Percentiles rank a stretch among this genome's conserved stretches.
These are phyloP conservation scores for Halcyon smyrnensis DNA, from an alignment of 2,797 vertebrate species.

Conservation along the genomic window DNA sequence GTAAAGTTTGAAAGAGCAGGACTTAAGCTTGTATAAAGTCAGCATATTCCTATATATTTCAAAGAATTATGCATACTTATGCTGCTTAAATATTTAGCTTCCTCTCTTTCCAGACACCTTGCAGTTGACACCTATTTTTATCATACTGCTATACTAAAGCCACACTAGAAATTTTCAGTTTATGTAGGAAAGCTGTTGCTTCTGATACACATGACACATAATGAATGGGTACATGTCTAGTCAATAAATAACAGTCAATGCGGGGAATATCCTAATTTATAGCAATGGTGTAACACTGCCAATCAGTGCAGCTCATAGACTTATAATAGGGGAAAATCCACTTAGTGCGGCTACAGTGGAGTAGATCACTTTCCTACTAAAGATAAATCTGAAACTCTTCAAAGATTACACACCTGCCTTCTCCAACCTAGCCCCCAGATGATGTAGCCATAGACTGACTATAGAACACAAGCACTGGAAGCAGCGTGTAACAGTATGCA, in stretches of 20 bases:
- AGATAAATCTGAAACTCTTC: neutral
- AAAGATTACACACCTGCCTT: neutral
- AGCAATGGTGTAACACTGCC: neutral
- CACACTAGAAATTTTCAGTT: neutral
- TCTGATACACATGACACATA: neutral
- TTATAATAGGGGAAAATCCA: neutral
- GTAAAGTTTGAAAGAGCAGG: neutral
- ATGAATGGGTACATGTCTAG: neutral
- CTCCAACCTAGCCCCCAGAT: neutral
- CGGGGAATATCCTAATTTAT: neutral
- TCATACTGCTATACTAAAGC: neutral
- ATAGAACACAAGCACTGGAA: neutral
- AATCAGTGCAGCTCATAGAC: neutral
- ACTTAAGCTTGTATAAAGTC: neutral
- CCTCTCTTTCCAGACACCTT: neutral
- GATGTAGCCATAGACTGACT: neutral
- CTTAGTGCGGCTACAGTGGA: neutral
- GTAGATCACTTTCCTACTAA: neutral
- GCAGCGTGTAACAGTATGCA: neutral
- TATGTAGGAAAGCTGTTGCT: neutral
- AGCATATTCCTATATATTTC: neutral
- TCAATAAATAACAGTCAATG: neutral
- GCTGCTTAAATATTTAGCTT: neutral
- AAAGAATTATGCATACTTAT: neutral
- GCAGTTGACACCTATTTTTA: neutral